Conservation (phyloP, 2,113 vertebrate genomes). For the Numida meleagris region DNA sequence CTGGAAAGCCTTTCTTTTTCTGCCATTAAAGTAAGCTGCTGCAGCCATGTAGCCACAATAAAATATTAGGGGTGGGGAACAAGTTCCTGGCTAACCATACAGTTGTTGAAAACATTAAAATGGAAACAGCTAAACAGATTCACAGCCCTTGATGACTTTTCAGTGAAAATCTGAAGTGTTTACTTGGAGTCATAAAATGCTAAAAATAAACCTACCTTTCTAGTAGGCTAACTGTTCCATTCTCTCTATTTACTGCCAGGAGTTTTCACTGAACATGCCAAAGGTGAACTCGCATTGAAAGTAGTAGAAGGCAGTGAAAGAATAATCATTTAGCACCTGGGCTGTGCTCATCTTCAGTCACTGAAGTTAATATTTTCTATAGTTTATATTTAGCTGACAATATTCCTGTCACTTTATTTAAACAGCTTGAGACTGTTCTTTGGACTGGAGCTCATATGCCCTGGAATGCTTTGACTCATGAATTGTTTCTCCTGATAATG, state of each 20-base stretch:
- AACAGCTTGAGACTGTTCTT: constrained; percentile 90
- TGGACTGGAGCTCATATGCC: constrained; percentile 88
- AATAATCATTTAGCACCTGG: constrained; percentile 58
- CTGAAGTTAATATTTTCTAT: constrained; percentile 81
- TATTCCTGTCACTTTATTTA: constrained; percentile 91
- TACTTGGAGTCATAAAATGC: background rate
- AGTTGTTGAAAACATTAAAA: background rate
- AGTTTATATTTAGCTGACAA: constrained; percentile 96
- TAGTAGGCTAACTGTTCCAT: background rate
- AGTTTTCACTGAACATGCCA: background rate
- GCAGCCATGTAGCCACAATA: background rate
- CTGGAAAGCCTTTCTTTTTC: background rate
- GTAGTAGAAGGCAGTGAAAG: constrained; percentile 18
- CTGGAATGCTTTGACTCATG: constrained; percentile 98
- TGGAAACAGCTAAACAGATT: background rate
- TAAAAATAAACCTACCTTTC: background rate
- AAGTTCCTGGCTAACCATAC: background rate
- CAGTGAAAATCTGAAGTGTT: background rate
- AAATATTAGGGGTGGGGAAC: background rate
- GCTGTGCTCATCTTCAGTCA: constrained; percentile 76
- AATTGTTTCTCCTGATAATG: constrained; percentile 97
- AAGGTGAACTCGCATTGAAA: background rate
- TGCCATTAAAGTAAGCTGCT: background rate
- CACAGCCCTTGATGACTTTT: background rate
- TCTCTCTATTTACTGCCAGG: background rate